Base-by-base conservation (phyloP, 2,888 invertebrate species). In the Galerucella calmariensis region DNA sequence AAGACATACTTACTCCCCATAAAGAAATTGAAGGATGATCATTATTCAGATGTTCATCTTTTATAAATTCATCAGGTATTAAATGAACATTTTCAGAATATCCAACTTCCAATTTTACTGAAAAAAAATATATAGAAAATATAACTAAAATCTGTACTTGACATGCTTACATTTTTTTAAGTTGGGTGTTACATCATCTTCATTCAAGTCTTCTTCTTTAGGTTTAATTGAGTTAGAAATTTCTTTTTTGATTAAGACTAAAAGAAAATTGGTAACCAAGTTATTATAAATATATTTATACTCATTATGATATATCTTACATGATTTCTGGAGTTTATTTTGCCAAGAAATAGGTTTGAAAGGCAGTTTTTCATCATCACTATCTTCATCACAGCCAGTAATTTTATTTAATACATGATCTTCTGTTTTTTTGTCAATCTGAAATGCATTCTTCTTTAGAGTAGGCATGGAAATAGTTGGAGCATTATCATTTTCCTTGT, bases 351-450 rank as follows among this genome's bases (percentile, higher is more conserved):
- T 66, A 20, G 83, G 83, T 56, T 75, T 53, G 76, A 83, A 81
- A 53, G 80, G 81, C 78, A 77, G 72, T 79, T 78, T 84, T 72
- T 83, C 82, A 71, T 85, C 84, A 74, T 81, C 81, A 79, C 75
- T 80, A 48, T 79, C 80, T 58, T 81, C 82, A 73, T 81, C 82
- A 79, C 79, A 79, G 67, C 77, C 80, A 67, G 83, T 78, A 51
- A 86, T 77, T 62, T 83, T 81, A 65, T 83, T 81, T 20, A 84
- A 78, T 6, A 84, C 78, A 71, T 66, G 75, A 44, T 82, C 79
- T 75, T 87, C 85, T 44, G 78, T 80, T 71, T 83, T 80, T 70
- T 81, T 77, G 77, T 85, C 79, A 63, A 85, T 81, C 84, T 85
- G 68, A 82, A 81, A 84, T 35, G 79, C 76, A 75, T 81, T 82